Percentiles rank a stretch among this genome's conserved stretches.
These are phyloP conservation scores for Stichodactyla helianthus DNA, from an alignment of 64 coral and sea anemone species.

Conservation along the genomic window DNA sequence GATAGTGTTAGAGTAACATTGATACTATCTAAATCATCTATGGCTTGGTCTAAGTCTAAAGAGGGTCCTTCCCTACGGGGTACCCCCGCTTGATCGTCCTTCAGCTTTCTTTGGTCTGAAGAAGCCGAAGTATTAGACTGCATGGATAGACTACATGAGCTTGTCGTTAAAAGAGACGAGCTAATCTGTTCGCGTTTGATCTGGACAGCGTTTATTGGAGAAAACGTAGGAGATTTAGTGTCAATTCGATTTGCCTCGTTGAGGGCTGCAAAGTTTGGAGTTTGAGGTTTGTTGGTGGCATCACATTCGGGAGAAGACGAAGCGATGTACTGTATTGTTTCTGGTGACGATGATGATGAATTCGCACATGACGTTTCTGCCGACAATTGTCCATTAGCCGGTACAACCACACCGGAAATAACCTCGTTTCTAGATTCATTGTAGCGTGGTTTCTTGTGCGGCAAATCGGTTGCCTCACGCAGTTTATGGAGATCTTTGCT, in stretches of 20 bases:
- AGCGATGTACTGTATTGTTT: slow-evolving; percentile 71
- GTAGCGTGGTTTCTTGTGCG: slow-evolving; percentile 11
- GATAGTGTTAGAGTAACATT: slow-evolving; percentile 92
- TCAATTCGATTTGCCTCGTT: slow-evolving; percentile 44
- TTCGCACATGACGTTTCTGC: slow-evolving; percentile 27
- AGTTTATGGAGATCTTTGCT: slow-evolving; percentile 14
- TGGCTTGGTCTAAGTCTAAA: slow-evolving; percentile 30
- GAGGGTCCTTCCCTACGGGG: slow-evolving; percentile 8
- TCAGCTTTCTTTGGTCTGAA: not conserved
- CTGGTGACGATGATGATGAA: slow-evolving; percentile 77
- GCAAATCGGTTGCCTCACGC: slow-evolving; percentile 25
- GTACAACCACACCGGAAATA: not conserved
- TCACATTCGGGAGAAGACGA: slow-evolving; percentile 90
- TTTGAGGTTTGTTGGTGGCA: slow-evolving; percentile 64
- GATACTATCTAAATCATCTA: slow-evolving; percentile 87
- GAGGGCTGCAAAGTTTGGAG: slow-evolving; percentile 63
- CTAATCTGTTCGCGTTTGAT: slow-evolving; percentile 74
- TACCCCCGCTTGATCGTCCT: not conserved
- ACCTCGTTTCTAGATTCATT: slow-evolving; percentile 25
- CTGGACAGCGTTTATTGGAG: slow-evolving; percentile 27
- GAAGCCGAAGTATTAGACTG: not conserved
- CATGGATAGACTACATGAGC: not conserved
- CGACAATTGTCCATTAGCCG: not conserved
- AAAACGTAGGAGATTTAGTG: slow-evolving; percentile 74
- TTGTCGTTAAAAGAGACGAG: not conserved